Conservation (phyloP, 2,888 invertebrate genomes). For the Caenorhabditis becei region DNA sequence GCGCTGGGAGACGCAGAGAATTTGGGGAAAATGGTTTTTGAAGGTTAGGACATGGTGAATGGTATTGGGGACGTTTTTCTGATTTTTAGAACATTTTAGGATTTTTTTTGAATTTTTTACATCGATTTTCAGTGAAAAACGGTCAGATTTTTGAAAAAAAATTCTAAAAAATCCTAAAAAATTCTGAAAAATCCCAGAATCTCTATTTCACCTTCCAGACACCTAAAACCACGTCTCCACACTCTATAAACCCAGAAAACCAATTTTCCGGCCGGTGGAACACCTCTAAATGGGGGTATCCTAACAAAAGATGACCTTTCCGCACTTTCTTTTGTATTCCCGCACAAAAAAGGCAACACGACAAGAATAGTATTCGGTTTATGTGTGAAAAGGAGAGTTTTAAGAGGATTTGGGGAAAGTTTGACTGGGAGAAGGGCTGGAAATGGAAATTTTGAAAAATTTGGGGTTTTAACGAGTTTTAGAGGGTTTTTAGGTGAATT, state of each 20-base stretch:
- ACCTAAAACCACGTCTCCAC: background rate
- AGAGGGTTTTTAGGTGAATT: background rate
- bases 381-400: background rate
- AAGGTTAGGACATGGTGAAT: too few species aligned
- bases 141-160: background rate
- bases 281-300: background rate
- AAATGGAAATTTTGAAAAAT: too few species aligned
- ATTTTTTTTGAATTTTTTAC: background rate
- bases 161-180: background rate
- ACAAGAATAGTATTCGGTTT: background rate
- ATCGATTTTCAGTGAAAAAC: background rate
- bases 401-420: background rate
- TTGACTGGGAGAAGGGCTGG: too few species aligned
- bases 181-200: background rate
- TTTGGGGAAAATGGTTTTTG: background rate
- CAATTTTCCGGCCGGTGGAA: background rate
- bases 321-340: slow-evolving; percentile 13
- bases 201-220: background rate
- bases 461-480: background rate
- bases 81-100: background rate
- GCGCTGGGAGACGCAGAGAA: background rate
- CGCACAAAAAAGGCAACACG: background rate
- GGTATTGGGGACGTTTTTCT: background rate
- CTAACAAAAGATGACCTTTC: slow-evolving; percentile 14
- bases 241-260: background rate